Conservation (phyloP, 2,888 invertebrate genomes). For the Latheticus oryzae region DNA sequence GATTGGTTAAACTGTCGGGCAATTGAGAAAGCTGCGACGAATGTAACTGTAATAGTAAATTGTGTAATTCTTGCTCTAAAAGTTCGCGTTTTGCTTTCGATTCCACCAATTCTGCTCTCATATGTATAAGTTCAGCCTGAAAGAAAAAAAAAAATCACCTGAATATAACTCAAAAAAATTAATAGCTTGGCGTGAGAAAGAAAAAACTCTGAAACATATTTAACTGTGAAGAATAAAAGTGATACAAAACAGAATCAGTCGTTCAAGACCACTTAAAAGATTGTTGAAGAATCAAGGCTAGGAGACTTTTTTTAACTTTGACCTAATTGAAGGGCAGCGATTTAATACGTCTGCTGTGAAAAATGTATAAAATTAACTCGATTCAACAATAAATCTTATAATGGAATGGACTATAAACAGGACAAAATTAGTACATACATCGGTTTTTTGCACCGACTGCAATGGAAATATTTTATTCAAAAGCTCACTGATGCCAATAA, state of each 20-base stretch:
- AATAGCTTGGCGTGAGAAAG: constrained; percentile 7
- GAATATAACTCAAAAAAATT: no score
- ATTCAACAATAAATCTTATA: constrained; percentile 12
- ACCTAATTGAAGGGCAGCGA: constrained; percentile 26
- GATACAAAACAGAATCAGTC: constrained; percentile 30
- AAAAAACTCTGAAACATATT: constrained; percentile 14
- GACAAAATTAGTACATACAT: no score
- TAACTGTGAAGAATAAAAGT: constrained; percentile 17
- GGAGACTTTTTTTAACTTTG: constrained; percentile 7
- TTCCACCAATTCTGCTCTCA: constrained; percentile 80
- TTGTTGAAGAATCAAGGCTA: constrained; percentile 26
- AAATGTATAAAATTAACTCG: constrained; percentile 10
- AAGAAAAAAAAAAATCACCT: constrained; percentile 8
- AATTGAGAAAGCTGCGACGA: constrained; percentile 70
- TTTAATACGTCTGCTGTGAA: constrained; percentile 5
- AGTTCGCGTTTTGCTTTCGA: constrained; percentile 72
- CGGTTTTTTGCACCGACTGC: no score
- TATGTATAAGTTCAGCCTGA: constrained; percentile 82
- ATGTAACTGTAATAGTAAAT: constrained; percentile 72
- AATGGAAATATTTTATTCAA: no score
- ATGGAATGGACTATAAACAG: no score
- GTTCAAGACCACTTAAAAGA: constrained; percentile 27
- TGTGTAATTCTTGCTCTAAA: constrained; percentile 73
- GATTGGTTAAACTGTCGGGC: constrained; percentile 61
- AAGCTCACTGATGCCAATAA: no score